phyloP scores from a whole-genome alignment of 2,113 vertebrate species.

The Piaya cayana region DNA sequence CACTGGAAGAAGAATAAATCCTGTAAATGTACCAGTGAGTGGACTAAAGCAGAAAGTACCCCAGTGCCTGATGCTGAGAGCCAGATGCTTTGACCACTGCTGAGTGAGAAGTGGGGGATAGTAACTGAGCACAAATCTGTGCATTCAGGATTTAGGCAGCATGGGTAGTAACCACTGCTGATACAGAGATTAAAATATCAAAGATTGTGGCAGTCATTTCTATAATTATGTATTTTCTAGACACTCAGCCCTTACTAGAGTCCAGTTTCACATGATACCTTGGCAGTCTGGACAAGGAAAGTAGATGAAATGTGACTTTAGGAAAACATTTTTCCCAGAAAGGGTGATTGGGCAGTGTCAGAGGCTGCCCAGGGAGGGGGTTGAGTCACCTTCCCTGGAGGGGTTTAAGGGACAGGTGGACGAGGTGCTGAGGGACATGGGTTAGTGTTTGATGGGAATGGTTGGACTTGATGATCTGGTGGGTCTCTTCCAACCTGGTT shows the following conservation, averaged over 20 bases:
- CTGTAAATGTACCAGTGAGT: background rate
- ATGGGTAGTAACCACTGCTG: background rate
- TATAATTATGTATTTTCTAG: background rate
- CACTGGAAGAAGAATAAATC: background rate
- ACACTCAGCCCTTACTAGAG: background rate
- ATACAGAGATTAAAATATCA: background rate
- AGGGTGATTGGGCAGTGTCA: too few relatives aligned
- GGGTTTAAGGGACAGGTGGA: too few relatives aligned
- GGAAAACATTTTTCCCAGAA: too few relatives aligned
- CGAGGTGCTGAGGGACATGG: too few relatives aligned
- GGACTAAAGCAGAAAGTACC: background rate
- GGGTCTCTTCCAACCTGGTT: too few relatives aligned
- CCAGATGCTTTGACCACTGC: background rate
- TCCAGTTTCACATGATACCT: background rate
- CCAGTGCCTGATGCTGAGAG: background rate
- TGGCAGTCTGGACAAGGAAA: rapidly evolving
- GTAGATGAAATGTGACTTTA: background rate
- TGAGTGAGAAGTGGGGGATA: background rate
- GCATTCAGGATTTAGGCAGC: background rate
- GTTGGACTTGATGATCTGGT: too few relatives aligned
- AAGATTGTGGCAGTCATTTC: background rate
- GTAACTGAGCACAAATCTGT: background rate
- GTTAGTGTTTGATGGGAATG: too few relatives aligned
- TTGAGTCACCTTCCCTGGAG: too few relatives aligned
- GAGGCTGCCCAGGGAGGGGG: too few relatives aligned